Conservation (phyloP, 2,888 invertebrate genomes). For the Amaurobius ferox region DNA sequence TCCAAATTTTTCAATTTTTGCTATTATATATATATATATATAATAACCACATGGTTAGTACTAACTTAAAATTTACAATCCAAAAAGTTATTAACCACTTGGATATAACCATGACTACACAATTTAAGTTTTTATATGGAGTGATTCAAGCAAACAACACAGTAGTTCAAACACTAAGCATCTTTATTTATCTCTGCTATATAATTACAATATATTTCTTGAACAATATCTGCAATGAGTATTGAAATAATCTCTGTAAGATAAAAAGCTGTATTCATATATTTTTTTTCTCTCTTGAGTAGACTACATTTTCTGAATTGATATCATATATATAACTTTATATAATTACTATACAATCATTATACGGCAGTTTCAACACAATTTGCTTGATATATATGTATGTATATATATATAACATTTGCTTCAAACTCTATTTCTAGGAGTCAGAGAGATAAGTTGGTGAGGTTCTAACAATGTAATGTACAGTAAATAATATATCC, state of each 20-base stretch:
- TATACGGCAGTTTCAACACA: slow-evolving; percentile 36
- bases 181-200: slow-evolving; percentile 48
- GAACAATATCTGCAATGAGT: slow-evolving; percentile 46
- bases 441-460: slow-evolving; percentile 32
- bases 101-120: no score
- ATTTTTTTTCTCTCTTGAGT: slow-evolving; percentile 15
- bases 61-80: no score
- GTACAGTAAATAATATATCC: slow-evolving; percentile 63
- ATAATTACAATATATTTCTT: slow-evolving; percentile 34
- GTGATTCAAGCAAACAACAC: no score
- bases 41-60: no score
- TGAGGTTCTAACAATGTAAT: slow-evolving; percentile 57
- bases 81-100: no score
- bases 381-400: slow-evolving; percentile 26
- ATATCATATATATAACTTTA: slow-evolving; percentile 37
- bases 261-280: slow-evolving; percentile 35
- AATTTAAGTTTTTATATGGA: no score
- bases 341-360: slow-evolving; percentile 17
- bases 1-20: no score
- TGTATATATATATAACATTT: slow-evolving; percentile 27
- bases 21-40: no score
- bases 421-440: slow-evolving; percentile 31
- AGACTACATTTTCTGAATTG: slow-evolving; percentile 21
- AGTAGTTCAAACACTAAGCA: slow-evolving; percentile 62
- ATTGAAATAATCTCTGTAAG: slow-evolving; percentile 32